phyloP scores from a whole-genome alignment of 1,140 invertebrate species.

The Fopius arisanus region DNA sequence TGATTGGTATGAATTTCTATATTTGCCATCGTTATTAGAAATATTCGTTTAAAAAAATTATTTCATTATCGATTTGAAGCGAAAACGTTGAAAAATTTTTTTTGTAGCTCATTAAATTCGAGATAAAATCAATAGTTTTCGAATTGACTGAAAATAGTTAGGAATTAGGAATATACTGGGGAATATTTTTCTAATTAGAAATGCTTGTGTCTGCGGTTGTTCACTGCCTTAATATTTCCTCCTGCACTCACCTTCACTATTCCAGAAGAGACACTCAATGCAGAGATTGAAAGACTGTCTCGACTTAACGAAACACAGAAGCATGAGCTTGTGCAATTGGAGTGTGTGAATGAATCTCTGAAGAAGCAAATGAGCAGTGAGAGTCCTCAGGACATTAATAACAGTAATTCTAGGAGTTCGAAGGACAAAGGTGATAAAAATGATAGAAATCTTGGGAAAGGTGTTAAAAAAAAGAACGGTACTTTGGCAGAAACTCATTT shows the following conservation, averaged over 20 bases:
- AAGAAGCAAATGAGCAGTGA: conserved; percentile 35
- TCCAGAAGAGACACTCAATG: conserved; percentile 64
- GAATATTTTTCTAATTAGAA: no score
- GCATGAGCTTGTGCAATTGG: conserved; percentile 59
- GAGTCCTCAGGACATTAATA: neutral
- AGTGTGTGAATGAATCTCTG: conserved; percentile 47
- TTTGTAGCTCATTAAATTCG: no score
- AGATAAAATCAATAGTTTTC: no score
- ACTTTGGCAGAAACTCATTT: neutral
- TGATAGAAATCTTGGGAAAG: conserved; percentile 37
- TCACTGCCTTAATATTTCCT: neutral
- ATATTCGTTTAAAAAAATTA: neutral
- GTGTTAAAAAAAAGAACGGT: conserved; percentile 38
- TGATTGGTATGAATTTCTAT: conserved; percentile 57
- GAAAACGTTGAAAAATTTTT: no score
- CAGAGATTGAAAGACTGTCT: conserved; percentile 61
- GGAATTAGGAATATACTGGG: no score
- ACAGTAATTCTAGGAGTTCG: neutral
- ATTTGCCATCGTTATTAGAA: neutral
- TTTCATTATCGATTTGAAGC: no score
- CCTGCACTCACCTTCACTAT: conserved; percentile 29
- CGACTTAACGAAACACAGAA: conserved; percentile 55
- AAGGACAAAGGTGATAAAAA: conserved; percentile 40
- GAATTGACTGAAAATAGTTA: no score
- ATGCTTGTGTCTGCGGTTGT: neutral